phyloP scores from a whole-genome alignment of 1,140 invertebrate species.

The Caenorhabditis remanei region DNA sequence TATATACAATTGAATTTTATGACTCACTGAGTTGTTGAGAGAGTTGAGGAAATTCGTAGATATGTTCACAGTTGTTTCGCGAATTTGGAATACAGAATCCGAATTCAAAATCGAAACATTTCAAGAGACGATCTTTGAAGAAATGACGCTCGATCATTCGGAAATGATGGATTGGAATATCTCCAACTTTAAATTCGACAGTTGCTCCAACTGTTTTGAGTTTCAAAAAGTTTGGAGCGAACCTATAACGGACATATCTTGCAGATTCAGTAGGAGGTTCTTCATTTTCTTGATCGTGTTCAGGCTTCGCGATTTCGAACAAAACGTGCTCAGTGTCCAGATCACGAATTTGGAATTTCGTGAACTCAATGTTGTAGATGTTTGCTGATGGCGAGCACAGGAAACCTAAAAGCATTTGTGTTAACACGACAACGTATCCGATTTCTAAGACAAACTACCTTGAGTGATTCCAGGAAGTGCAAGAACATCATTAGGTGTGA shows the following conservation, averaged over 20 bases:
- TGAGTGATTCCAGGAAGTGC: conserved; percentile 73
- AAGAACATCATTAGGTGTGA: conserved; percentile 76
- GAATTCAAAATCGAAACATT: conserved; percentile 99
- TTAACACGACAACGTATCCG: background rate
- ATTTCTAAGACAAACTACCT: conserved; percentile 61
- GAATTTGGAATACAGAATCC: conserved; percentile 98
- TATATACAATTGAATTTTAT: background rate
- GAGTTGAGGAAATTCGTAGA: conserved; percentile 96
- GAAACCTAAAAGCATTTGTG: conserved; percentile 82
- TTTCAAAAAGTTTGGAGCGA: conserved; percentile 93
- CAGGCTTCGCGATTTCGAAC: conserved; percentile 96
- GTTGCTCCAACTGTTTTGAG: conserved; percentile 94
- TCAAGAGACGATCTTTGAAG: conserved; percentile 91
- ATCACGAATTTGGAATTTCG: conserved; percentile 95
- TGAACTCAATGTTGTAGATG: conserved; percentile 97
- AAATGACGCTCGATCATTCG: conserved; percentile 98
- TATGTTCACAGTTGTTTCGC: conserved; percentile 97
- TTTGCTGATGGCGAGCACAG: conserved; percentile 94
- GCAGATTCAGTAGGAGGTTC: conserved; percentile 81
- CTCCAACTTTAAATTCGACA: conserved; percentile 96
- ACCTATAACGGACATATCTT: conserved; percentile 95
- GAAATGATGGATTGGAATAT: conserved; percentile 91
- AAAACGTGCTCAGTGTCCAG: conserved; percentile 91
- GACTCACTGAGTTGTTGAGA: conserved; percentile 87
- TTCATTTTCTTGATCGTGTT: conserved; percentile 62